phyloP scores from a whole-genome alignment of 2,113 vertebrate genomes.

The Carassius gibelio region DNA sequence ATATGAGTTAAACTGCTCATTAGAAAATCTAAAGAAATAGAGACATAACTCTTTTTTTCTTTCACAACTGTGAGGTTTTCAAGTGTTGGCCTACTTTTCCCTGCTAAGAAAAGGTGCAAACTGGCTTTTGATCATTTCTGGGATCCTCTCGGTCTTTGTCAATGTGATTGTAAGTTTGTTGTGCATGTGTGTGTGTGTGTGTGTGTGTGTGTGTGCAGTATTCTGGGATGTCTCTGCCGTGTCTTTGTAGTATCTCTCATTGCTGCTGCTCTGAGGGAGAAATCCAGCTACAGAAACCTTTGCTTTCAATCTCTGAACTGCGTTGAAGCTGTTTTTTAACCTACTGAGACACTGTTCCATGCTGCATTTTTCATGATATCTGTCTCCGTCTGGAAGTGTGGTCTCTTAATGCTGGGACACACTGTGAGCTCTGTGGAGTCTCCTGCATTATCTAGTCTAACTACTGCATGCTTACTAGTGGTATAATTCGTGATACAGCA shows the following conservation, averaged over 20 bases:
- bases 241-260: conserved; percentile 41
- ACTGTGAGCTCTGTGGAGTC: neutral
- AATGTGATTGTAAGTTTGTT: neutral
- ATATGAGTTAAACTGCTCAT: neutral
- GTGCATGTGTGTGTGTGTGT: neutral
- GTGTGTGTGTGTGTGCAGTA: neutral
- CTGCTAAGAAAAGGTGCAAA: conserved; percentile 54
- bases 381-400: neutral
- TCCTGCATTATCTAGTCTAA: neutral
- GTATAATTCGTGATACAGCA: neutral
- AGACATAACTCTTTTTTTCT: conserved; percentile 17
- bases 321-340: conserved; percentile 5
- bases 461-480: neutral
- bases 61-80: conserved; percentile 41
- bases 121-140: conserved; percentile 59
- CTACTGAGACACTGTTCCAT: conserved; percentile 1
- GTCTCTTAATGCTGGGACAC: neutral
- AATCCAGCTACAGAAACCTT: conserved; percentile 23
- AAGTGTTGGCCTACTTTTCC: conserved; percentile 58
- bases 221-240: conserved; percentile 4
- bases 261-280: conserved; percentile 21
- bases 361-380: conserved; percentile 23
- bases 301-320: conserved; percentile 7
- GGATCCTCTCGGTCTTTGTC: conserved; percentile 40
- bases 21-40: neutral